A percentile compares a stretch with the other conserved stretches of the same genome.
These are phyloP conservation scores for Ammospiza caudacuta DNA, from an alignment of 2,113 vertebrate genomes.

Conservation along the genomic window DNA sequence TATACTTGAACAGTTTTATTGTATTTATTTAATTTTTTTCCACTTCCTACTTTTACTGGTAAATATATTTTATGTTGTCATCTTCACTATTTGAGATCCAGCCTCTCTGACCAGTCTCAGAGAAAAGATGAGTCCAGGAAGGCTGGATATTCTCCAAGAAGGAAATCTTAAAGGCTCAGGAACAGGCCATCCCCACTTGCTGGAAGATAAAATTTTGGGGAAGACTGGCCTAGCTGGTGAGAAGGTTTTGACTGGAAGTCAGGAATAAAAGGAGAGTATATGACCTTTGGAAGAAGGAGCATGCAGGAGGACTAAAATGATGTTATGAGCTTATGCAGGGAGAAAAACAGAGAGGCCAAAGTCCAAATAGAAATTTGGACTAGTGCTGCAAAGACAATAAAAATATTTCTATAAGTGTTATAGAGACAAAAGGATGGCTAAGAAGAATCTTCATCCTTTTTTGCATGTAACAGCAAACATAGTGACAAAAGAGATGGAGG, in stretches of 20 bases:
- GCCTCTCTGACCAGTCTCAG: background rate
- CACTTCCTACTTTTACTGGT: background rate
- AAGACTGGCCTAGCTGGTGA: background rate
- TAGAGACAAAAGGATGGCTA: background rate
- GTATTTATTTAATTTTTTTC: background rate
- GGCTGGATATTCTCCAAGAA: background rate
- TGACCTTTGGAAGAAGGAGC: background rate
- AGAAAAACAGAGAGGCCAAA: background rate
- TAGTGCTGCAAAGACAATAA: background rate
- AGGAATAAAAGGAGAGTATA: background rate
- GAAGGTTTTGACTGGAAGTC: background rate
- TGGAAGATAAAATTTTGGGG: background rate
- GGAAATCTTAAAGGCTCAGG: background rate
- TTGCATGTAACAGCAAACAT: background rate
- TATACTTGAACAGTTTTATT: background rate
- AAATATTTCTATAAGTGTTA: background rate
- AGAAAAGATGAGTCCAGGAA: background rate
- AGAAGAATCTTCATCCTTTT: background rate
- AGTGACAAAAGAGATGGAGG: background rate
- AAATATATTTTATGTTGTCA: background rate
- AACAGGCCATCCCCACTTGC: background rate
- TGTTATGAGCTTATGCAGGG: background rate
- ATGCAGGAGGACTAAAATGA: background rate
- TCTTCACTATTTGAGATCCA: background rate
- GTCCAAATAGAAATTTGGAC: background rate